Evolutionary conservation across 1,140 invertebrate species (phyloP).

Genomic region (Zaprionus taronus): DNA sequence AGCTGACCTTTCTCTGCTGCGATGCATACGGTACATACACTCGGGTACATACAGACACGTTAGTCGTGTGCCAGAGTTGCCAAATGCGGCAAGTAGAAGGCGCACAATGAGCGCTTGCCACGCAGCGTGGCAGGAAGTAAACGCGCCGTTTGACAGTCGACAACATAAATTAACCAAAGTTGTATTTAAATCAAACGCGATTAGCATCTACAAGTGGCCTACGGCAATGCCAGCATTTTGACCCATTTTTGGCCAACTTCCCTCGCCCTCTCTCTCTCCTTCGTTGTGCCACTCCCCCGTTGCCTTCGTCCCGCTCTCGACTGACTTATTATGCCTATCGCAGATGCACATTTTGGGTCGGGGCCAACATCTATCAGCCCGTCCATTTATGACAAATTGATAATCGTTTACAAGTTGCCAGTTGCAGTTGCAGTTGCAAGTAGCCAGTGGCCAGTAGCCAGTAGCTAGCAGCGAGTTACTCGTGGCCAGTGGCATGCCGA

Average conservation of each 20-base stretch:
- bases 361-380: conserved; percentile 65
- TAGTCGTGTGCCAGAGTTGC: conserved; percentile 45
- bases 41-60: not conserved
- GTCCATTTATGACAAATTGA: conserved; percentile 82
- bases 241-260: conserved; percentile 6
- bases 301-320: not conserved
- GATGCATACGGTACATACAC: not conserved
- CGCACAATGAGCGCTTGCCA: conserved; percentile 29
- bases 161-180: conserved; percentile 83
- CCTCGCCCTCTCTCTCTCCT: not conserved
- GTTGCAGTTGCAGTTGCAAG: conserved; percentile 41
- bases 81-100: conserved; percentile 31
- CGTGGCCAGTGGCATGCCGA: not conserved
- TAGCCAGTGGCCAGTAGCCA: not conserved
- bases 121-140: conserved; percentile 67
- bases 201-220: conserved; percentile 69
- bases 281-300: not conserved
- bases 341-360: conserved; percentile 62
- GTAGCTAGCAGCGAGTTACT: not conserved
- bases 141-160: conserved; percentile 59
- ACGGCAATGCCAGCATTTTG: conserved; percentile 20
- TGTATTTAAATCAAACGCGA: conserved; percentile 82
- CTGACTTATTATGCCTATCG: conserved; percentile 61
- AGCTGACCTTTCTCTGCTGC: conserved; percentile 32
- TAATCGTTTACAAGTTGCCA: conserved; percentile 70